Conservation (phyloP, 2,113 vertebrate species). For the Panthera tigris region DNA sequence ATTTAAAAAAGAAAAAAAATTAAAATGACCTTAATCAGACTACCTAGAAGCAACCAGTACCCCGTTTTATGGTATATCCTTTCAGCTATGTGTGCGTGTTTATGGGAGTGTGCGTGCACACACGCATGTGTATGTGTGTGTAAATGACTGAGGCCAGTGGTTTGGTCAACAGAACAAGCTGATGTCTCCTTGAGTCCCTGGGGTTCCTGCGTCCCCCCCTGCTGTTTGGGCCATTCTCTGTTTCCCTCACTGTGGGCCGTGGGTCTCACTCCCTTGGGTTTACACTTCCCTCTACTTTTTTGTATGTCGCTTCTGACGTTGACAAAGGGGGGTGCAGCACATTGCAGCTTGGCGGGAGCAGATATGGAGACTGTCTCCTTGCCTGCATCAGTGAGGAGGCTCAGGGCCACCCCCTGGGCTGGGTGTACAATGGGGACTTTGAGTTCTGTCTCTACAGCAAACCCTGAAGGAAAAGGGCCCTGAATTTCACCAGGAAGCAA, state of each 20-base stretch:
- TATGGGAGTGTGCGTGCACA: too few relatives aligned
- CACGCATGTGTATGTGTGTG: neutral
- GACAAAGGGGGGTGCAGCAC: neutral
- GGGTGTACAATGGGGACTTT: neutral
- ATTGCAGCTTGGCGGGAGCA: neutral
- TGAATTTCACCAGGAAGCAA: neutral
- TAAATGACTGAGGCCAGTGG: neutral
- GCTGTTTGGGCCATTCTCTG: accelerated
- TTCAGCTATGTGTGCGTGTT: neutral
- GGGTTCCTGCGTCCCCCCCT: neutral
- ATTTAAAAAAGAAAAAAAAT: neutral
- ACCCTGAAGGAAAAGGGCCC: neutral
- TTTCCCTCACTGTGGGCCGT: accelerated
- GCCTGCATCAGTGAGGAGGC: neutral
- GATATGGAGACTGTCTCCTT: neutral
- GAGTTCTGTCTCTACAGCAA: neutral
- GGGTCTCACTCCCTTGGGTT: neutral
- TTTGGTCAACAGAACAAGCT: neutral
- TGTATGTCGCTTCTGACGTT: neutral
- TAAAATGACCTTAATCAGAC: neutral
- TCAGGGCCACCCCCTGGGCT: too few relatives aligned
- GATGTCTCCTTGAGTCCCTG: too few relatives aligned
- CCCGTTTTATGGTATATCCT: too few relatives aligned
- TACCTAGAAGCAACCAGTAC: neutral
- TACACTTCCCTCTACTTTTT: neutral